Percentiles rank a stretch among this genome's conserved stretches.
Evolutionary conservation across 2,888 invertebrate genomes (phyloP).

Genomic region (Prosapia bicincta): DNA sequence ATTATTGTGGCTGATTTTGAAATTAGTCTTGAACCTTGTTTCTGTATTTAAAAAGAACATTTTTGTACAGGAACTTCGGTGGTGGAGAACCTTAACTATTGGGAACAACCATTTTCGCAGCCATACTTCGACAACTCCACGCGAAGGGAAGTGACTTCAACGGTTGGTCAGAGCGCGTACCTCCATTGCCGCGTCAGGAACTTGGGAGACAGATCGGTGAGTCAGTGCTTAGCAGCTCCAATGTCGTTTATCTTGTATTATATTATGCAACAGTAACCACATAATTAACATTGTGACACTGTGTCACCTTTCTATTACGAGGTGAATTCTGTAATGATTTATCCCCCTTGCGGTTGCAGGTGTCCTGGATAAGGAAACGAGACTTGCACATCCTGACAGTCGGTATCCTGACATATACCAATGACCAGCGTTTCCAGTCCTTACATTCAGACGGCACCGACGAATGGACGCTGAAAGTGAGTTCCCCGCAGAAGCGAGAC

Average conservation of each 20-base stretch:
- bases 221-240: no score
- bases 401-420: constrained; percentile 68
- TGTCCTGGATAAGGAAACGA: constrained; percentile 81
- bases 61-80: constrained; percentile 26
- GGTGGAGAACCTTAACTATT: constrained; percentile 33
- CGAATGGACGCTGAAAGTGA: constrained; percentile 69
- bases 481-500: constrained; percentile 64
- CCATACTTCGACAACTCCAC: constrained; percentile 89
- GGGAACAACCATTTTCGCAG: constrained; percentile 73
- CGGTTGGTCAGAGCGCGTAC: constrained; percentile 82
- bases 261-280: no score
- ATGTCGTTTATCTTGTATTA: no score
- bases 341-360: no score
- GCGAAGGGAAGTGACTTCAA: constrained; percentile 77
- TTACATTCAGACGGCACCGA: constrained; percentile 67
- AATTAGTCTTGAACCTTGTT: no score
- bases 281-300: no score
- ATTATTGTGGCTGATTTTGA: no score
- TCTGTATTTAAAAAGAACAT: no score
- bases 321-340: no score
- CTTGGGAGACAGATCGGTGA: constrained; percentile 84
- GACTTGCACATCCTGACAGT: constrained; percentile 75
- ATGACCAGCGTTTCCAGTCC: constrained; percentile 68
- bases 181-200: constrained; percentile 82
- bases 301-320: no score